Evolutionary conservation across 2,888 invertebrate genomes (phyloP).

Genomic region (Conchocele bisecta): DNA sequence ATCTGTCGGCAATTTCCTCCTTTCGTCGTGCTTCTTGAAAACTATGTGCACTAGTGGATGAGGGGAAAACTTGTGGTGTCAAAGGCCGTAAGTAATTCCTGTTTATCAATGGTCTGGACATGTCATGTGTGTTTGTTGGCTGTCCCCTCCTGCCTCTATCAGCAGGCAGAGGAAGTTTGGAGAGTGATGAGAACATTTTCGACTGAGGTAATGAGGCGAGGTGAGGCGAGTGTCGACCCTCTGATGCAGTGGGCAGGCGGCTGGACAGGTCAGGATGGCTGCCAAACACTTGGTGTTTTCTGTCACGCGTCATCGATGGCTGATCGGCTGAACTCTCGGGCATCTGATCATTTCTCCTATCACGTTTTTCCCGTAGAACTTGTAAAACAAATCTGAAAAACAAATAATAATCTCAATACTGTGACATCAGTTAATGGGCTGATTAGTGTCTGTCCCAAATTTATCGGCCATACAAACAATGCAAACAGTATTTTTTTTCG

Average conservation of each 20-base stretch:
- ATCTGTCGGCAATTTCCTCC: conserved; percentile 39
- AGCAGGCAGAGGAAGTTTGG: conserved; percentile 58
- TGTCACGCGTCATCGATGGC: conserved; percentile 37
- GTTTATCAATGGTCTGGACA: conserved; percentile 50
- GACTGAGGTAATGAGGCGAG: conserved; percentile 57
- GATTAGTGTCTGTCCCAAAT: no score
- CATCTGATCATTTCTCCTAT: conserved; percentile 40
- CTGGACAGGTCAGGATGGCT: conserved; percentile 72
- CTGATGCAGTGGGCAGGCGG: conserved; percentile 40
- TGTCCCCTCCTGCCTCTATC: conserved; percentile 42
- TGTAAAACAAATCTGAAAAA: conserved; percentile 63
- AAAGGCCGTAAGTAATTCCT: conserved; percentile 62
- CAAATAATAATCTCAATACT: neutral
- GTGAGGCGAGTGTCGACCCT: conserved; percentile 50
- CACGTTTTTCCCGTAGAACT: conserved; percentile 62
- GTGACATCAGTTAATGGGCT: no score
- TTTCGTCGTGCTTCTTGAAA: conserved; percentile 46
- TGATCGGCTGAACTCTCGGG: conserved; percentile 32
- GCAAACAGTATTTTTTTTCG: no score
- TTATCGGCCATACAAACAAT: no score
- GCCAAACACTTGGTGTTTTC: conserved; percentile 53
- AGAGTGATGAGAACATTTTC: conserved; percentile 63
- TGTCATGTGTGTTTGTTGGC: conserved; percentile 47
- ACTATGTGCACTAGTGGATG: conserved; percentile 49
- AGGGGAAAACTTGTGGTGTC: conserved; percentile 62